Evolutionary conservation across 1,140 invertebrate genomes (phyloP), one percentile per base, ranked within the genome.

Genomic region (Drosophila tristis): DNA sequence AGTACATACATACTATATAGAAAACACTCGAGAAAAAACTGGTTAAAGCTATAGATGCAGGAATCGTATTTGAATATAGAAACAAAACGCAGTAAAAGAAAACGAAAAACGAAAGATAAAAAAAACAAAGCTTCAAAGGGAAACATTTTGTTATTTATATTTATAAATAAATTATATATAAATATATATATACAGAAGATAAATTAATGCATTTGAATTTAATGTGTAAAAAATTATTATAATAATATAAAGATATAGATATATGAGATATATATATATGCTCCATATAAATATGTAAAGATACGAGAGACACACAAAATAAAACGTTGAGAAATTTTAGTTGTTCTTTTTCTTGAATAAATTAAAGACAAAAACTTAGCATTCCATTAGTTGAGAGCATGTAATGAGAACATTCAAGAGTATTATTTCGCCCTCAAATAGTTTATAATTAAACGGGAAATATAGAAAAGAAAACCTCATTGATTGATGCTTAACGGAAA

Each of bases 61-160:
- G 79, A 63, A 75, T 74, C 68, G 56, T 84, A 75, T 77, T 77
- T 64, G 48, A 73, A 78, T 68, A 82, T 82, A 78, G 63, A 55
- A 73, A 84, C 56, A 53, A 68, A 68, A 63, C 47, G 50, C 42
- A 72, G 55, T 65, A 44, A 62, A 61, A 63, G 48, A 63, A 61
- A 56, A 68, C 43, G 35, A 71, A 56, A 59, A 59, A 53, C 29
- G 25, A 63, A 59, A 43, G 47, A 63, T 57, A 39, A 49, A 20
- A 47, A 67, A 3, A 53, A 59, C 64, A 70, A 54, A 65, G 75
- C 78, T 90, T 81, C 72, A 86, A 80, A 74, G 70, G 80, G 79
- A 87, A 74, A 89, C 59, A 77, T 89, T 89, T 89, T 89, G 84
- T 89, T 89, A 89, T 89, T 89, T 89, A 87, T 86, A 86, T 86